A percentile compares a stretch with the other conserved stretches of the same genome.
phyloP scores from a whole-genome alignment of 2,113 vertebrate species.

The Gorsachius goisagi region DNA sequence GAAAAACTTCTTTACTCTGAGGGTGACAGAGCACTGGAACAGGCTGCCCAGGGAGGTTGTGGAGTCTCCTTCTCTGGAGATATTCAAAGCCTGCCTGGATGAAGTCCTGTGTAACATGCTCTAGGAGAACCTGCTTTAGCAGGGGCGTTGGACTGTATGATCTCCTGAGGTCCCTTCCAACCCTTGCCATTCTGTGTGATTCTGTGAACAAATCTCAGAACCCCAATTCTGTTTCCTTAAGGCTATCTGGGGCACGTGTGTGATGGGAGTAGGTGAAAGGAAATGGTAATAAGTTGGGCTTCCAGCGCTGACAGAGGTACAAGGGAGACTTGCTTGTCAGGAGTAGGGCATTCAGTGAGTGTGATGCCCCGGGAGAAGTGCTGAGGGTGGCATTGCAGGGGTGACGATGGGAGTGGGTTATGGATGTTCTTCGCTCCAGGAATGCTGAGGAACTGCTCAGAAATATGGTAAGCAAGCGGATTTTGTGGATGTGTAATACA shows the following conservation, averaged over 20 bases:
- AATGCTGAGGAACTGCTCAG: neutral
- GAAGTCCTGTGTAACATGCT: no score
- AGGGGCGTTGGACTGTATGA: no score
- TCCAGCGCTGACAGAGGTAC: neutral
- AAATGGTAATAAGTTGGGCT: neutral
- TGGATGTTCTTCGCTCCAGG: neutral
- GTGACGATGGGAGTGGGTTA: neutral
- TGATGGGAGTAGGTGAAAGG: neutral
- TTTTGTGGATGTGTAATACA: neutral
- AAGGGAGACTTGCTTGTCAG: neutral
- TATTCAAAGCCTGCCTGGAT: no score
- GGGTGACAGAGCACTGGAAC: no score
- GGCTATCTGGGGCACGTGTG: neutral
- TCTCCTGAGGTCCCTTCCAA: no score
- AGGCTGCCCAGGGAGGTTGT: no score
- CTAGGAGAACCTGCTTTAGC: no score
- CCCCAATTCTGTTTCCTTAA: neutral
- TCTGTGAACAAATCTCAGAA: neutral
- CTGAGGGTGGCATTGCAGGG: neutral
- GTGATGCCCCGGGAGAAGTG: neutral
- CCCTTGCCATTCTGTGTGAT: no score
- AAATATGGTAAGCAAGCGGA: neutral
- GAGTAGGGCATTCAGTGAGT: accelerated
- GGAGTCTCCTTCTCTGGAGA: no score
- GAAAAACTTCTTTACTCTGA: no score